These are phyloP conservation scores for Ctenicera cuprea DNA, from an alignment of 2,888 invertebrate species.

Conservation along the genomic window DNA sequence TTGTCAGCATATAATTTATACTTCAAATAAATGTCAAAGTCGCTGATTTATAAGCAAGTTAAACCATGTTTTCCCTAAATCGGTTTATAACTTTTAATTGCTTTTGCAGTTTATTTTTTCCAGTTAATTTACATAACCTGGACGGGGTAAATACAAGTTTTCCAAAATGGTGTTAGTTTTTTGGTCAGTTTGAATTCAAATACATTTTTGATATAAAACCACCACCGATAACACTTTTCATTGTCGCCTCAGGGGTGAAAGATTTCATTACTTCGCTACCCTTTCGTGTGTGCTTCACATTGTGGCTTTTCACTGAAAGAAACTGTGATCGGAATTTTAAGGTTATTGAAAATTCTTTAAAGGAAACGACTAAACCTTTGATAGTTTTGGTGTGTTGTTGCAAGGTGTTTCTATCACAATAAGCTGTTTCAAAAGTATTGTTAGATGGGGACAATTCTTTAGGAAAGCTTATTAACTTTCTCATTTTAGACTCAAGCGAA, in stretches of 20 bases:
- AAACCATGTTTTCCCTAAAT: too few relatives aligned
- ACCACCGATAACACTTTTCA: not conserved
- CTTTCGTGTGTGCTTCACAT: not conserved
- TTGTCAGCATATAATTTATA: not conserved
- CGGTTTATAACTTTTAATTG: not conserved
- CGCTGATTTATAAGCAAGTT: too few relatives aligned
- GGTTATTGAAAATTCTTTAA: not conserved
- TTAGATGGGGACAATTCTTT: too few relatives aligned
- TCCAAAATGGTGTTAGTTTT: not conserved
- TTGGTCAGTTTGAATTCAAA: not conserved
- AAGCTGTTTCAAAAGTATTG: too few relatives aligned
- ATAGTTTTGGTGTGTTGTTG: too few relatives aligned
- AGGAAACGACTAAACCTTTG: too few relatives aligned
- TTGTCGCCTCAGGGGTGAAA: not conserved
- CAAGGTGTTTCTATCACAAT: too few relatives aligned
- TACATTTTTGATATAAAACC: conserved; percentile 2
- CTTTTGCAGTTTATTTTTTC: not conserved
- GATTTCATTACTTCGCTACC: conserved; percentile 6
- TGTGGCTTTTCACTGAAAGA: not conserved
- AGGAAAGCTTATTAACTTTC: too few relatives aligned
- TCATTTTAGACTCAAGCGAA: too few relatives aligned
- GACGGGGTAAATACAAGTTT: too few relatives aligned
- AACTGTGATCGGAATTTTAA: conserved; percentile 1
- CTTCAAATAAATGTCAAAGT: not conserved
- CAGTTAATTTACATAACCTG: too few relatives aligned